Conservation (phyloP, 2,113 vertebrate genomes). For the Sylvilagus bachmani region DNA sequence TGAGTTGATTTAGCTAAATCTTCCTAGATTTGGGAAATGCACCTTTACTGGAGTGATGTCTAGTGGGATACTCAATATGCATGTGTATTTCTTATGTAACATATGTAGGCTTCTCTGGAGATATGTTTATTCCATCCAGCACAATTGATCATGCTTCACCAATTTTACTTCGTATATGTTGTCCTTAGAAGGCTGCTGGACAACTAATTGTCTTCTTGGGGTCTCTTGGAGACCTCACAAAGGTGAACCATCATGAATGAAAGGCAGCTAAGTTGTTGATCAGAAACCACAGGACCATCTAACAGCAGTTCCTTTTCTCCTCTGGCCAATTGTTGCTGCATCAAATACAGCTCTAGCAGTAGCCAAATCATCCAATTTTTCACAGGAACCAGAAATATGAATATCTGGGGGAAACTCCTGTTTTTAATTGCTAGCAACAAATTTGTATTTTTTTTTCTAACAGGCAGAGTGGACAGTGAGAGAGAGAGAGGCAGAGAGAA, state of each 20-base stretch:
- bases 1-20: background rate
- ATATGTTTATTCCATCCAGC: background rate
- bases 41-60: background rate
- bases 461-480: too few species aligned
- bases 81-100: background rate
- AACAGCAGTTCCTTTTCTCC: background rate
- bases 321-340: background rate
- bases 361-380: background rate
- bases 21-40: background rate
- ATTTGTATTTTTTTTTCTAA: background rate
- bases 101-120: background rate
- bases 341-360: background rate
- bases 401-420: background rate
- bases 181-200: background rate
- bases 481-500: too few species aligned
- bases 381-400: background rate
- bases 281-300: background rate
- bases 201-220: background rate
- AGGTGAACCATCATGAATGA: background rate
- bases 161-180: background rate
- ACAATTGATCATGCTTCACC: background rate
- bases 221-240: background rate
- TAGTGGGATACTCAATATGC: background rate
- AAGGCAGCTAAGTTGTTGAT: background rate
- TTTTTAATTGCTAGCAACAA: background rate